Percentiles rank a stretch among this genome's conserved stretches.
phyloP scores from a whole-genome alignment of 1,140 invertebrate genomes.

The Zaprionus camerounensis region DNA sequence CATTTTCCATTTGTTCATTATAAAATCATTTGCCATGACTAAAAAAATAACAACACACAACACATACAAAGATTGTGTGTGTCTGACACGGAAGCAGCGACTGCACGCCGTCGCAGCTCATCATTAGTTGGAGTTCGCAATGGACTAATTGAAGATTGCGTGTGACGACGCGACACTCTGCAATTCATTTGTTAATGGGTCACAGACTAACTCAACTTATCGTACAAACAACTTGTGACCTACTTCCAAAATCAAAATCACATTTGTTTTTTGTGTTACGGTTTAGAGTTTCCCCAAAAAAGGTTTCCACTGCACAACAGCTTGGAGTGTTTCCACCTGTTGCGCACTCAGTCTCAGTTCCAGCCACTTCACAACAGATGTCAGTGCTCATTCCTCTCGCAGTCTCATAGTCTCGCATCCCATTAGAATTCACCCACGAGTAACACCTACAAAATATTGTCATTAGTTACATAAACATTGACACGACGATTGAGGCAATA shows the following conservation, averaged over 20 bases:
- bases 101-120: conserved; percentile 2
- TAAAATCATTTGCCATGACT: conserved; percentile 47
- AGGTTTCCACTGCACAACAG: not conserved
- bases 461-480: conserved; percentile 31
- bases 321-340: not conserved
- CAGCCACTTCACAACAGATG: too few species aligned
- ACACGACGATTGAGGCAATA: not conserved
- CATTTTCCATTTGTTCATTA: conserved; percentile 37
- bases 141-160: conserved; percentile 37
- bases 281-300: not conserved
- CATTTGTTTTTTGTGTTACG: not conserved
- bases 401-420: not conserved
- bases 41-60: not conserved
- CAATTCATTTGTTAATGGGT: conserved; percentile 2
- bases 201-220: not conserved
- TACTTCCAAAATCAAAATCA: not conserved
- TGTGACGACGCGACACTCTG: not conserved
- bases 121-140: conserved; percentile 18
- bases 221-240: conserved; percentile 3
- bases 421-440: conserved; percentile 14
- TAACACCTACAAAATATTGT: conserved; percentile 14
- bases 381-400: too few species aligned
- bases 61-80: not conserved
- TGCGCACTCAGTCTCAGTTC: not conserved
- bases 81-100: conserved; percentile 8